A percentile compares a stretch with the other conserved stretches of the same genome.
These are phyloP conservation scores for Yoshiicerus persimilis DNA, from an alignment of 1,140 invertebrate genomes.

Conservation along the genomic window DNA sequence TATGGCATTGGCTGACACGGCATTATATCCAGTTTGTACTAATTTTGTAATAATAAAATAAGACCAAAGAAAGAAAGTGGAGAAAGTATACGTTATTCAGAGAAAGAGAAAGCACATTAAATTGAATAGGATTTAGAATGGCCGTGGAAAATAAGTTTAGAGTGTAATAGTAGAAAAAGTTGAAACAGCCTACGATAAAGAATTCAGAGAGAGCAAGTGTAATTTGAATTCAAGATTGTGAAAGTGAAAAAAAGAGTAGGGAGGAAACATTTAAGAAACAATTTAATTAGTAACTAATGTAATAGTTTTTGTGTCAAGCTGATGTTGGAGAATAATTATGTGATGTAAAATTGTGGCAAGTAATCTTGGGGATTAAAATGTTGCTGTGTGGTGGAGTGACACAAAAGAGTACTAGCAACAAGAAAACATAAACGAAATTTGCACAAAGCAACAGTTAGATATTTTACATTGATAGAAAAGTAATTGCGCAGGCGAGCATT, in stretches of 20 bases:
- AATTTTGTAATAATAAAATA: not conserved
- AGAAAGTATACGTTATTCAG: not conserved
- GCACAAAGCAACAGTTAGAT: not conserved
- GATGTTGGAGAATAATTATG: not conserved
- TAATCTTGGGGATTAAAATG: not conserved
- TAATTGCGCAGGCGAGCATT: slow-evolving; percentile 6
- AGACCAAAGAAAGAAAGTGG: too few species aligned
- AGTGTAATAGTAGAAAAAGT: too few species aligned
- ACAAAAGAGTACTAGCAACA: not conserved
- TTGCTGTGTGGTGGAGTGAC: not conserved
- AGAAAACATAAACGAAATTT: not conserved
- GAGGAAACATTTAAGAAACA: not conserved
- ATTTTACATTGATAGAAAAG: not conserved
- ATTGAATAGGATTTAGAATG: too few species aligned
- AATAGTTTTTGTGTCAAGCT: not conserved
- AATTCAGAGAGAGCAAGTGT: too few species aligned
- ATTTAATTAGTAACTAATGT: too few species aligned
- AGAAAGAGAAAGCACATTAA: too few species aligned
- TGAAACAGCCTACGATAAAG: too few species aligned
- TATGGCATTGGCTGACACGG: not conserved
- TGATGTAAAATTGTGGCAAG: not conserved
- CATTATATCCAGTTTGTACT: not conserved
- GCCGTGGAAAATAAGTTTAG: too few species aligned
- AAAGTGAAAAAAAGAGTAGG: too few species aligned
- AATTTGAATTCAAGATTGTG: too few species aligned